A percentile compares a stretch with the other conserved stretches of the same genome.
phyloP scores from a whole-genome alignment of 30 jellyfish, hydroid and myxozoan genomes.

The Sanderia malayensis region DNA sequence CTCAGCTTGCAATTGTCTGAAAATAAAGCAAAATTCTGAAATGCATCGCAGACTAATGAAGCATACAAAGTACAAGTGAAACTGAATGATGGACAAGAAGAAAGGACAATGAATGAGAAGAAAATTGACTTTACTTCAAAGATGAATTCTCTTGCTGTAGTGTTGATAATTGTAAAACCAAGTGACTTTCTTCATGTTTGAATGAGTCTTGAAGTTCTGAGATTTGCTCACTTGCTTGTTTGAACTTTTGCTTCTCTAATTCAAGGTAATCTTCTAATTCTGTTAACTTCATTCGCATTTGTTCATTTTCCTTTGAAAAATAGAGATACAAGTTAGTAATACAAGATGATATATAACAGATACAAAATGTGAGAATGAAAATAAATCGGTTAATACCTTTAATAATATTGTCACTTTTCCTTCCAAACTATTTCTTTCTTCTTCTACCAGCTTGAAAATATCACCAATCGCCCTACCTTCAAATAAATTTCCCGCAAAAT shows the following conservation, averaged over 20 bases:
- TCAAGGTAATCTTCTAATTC: slow-evolving; percentile 54
- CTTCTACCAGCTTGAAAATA: slow-evolving; percentile 59
- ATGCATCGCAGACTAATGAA: not conserved
- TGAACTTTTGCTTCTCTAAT: slow-evolving; percentile 51
- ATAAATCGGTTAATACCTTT: no score
- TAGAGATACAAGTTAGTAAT: not conserved
- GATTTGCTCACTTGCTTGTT: slow-evolving; percentile 43
- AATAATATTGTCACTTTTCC: slow-evolving; percentile 27
- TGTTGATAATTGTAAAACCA: not conserved
- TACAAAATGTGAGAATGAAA: no score
- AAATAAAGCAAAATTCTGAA: not conserved
- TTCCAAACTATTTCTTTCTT: slow-evolving; percentile 52
- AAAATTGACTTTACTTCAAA: slow-evolving; percentile 4
- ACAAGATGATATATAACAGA: no score
- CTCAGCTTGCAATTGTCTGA: slow-evolving; percentile 25
- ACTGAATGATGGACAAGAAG: no score
- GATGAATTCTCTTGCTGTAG: slow-evolving; percentile 34
- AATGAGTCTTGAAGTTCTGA: slow-evolving; percentile 19
- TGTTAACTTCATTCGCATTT: not conserved
- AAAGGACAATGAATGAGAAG: not conserved
- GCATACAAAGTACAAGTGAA: no score
- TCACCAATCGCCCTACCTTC: slow-evolving; percentile 59
- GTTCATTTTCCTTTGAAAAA: slow-evolving; percentile 37
- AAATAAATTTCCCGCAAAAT: slow-evolving; percentile 17
- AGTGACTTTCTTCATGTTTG: slow-evolving; percentile 4